These are phyloP conservation scores for Oscarella lobularis DNA, from an alignment of 37 sponge, comb jelly and placozoan species.

Conservation along the genomic window DNA sequence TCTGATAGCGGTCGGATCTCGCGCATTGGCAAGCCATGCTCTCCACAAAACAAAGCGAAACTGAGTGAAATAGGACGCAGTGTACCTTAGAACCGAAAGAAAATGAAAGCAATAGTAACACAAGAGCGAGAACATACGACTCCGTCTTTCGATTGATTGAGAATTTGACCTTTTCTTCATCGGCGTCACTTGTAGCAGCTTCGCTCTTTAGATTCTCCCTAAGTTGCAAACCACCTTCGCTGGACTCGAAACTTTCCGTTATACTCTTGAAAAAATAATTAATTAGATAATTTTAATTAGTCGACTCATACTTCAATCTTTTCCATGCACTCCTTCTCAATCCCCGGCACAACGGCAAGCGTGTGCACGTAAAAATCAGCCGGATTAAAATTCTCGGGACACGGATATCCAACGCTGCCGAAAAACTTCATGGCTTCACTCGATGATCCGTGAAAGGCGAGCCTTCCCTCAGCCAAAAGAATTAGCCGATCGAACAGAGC, in stretches of 20 bases:
- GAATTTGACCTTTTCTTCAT: no score
- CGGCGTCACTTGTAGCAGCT: no score
- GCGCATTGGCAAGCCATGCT: neutral
- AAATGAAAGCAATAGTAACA: neutral
- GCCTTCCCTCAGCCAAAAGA: neutral
- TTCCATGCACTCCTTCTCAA: slow-evolving; percentile 24
- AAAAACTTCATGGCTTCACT: no score
- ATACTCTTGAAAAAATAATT: no score
- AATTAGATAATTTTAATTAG: no score
- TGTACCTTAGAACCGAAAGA: neutral
- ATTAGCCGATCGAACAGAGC: slow-evolving; percentile 25
- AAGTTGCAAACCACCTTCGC: no score
- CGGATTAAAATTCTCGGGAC: slow-evolving; percentile 37
- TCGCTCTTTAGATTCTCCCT: no score
- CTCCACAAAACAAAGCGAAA: neutral
- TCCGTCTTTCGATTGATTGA: no score
- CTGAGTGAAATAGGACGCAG: neutral
- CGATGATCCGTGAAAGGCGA: neutral
- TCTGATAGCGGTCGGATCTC: neutral
- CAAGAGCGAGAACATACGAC: no score
- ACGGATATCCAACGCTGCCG: slow-evolving; percentile 10
- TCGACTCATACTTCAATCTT: slow-evolving; percentile 11
- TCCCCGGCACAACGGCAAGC: slow-evolving; percentile 27
- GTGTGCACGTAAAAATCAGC: slow-evolving; percentile 30
- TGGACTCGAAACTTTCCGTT: no score